A percentile compares a stretch with the other conserved stretches of the same genome.
These are phyloP conservation scores for Streptopelia turtur DNA, from an alignment of 2,797 vertebrate genomes.

Conservation along the genomic window DNA sequence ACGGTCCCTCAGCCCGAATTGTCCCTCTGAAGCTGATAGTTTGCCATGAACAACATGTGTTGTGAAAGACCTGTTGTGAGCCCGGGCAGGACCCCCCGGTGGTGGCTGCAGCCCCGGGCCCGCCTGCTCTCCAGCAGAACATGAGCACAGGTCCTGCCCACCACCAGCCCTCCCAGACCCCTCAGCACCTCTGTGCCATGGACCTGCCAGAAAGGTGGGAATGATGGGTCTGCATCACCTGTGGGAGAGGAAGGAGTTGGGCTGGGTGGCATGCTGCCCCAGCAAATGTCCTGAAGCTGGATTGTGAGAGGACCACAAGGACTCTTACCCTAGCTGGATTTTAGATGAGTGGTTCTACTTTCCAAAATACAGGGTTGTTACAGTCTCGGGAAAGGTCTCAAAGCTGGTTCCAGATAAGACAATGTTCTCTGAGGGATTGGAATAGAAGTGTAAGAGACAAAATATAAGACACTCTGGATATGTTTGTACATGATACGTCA, in stretches of 20 bases:
- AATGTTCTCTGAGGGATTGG: background rate
- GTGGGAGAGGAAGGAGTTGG: background rate
- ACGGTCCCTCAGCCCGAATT: background rate
- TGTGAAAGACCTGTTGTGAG: background rate
- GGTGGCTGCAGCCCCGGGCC: background rate
- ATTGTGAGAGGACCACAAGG: background rate
- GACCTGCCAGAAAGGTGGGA: background rate
- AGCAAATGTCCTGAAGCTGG: background rate
- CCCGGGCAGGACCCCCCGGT: rapidly evolving
- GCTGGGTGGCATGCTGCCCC: background rate
- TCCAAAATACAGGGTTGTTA: background rate
- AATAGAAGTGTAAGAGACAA: background rate
- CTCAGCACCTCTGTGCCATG: background rate
- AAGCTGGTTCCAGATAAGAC: background rate
- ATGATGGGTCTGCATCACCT: background rate
- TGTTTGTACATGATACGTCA: background rate
- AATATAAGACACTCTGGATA: background rate
- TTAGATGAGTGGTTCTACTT: background rate
- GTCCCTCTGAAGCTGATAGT: background rate
- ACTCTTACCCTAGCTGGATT: background rate
- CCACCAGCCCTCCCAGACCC: rapidly evolving
- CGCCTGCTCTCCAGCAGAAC: background rate
- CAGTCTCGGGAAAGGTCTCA: background rate
- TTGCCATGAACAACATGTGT: background rate
- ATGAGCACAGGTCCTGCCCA: background rate